These are phyloP conservation scores for Gallinago stenura DNA, from an alignment of 2,797 vertebrate species.

Conservation along the genomic window DNA sequence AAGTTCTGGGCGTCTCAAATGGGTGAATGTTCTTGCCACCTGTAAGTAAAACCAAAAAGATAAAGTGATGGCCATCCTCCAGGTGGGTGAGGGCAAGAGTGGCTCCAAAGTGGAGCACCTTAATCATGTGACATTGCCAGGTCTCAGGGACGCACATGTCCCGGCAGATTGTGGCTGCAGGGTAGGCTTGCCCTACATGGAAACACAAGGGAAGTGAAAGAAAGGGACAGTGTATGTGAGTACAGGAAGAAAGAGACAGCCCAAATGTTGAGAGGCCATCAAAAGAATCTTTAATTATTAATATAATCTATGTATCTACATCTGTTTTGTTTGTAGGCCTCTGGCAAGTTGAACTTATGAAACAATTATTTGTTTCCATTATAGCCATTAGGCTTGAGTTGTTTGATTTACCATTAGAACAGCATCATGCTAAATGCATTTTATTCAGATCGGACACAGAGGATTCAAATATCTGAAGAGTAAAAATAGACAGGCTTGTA, in stretches of 20 bases:
- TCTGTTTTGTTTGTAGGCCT: background rate
- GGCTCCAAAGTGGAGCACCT: rapidly evolving
- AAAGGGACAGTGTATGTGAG: background rate
- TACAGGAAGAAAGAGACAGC: background rate
- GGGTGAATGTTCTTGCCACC: background rate
- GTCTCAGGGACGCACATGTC: background rate
- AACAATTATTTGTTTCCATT: background rate
- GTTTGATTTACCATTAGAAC: slow-evolving; percentile 24
- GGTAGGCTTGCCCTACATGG: background rate
- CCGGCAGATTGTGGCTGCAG: background rate
- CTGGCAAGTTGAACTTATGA: background rate
- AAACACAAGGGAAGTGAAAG: background rate
- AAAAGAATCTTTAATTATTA: background rate
- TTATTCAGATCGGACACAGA: background rate
- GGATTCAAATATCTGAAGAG: background rate
- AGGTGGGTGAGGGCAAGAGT: background rate
- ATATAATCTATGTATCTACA: background rate
- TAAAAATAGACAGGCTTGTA: background rate
- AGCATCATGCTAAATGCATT: background rate
- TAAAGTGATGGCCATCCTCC: background rate
- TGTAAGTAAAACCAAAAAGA: background rate
- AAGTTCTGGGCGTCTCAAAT: background rate
- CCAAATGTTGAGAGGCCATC: background rate
- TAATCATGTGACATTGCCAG: rapidly evolving
- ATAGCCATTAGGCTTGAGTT: background rate